Base-by-base conservation (phyloP, 2,797 vertebrate genomes). In the Malacoctenus gilli region DNA sequence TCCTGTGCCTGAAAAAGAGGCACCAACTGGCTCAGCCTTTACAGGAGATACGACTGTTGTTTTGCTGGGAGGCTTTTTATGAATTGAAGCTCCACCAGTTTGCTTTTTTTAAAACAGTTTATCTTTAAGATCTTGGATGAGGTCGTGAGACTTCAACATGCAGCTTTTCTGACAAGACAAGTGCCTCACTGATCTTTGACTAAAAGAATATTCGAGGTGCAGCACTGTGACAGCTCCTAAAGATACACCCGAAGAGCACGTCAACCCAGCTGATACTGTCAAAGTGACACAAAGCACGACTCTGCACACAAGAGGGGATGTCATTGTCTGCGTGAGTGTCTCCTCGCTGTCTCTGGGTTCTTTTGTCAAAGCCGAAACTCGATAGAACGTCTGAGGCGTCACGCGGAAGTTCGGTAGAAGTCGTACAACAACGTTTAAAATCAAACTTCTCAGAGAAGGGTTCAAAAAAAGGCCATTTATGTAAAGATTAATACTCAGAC, bases 361-460 rank as follows among this genome's bases (percentile, higher is more conserved):
- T 67, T n/a, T 72, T 72, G 77, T 84, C 59, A 39, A 16, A 48
- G 50, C 16, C 42, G 74, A 78, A 79, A 82, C 59, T 40, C 63
- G 68, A 80, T 60, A 8, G n/a, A 40, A 62, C 1, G 1, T 19
- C n/a, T 2, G 1, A 51, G 52, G 59, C 65, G 71, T 68, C 1
- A 34, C 1, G 6, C 15, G 57, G 47, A 69, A 59, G 36, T 35
- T 30, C 7, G 5, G 42, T 28, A 70, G 31, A 59, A 66, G 71
- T 28, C 35, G 32, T 55, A 48, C 10, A 48, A 18, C n/a, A 67
- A 47, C 13, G 25, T 28, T 28, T 28, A 28, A 28, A 9, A 6
- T 28, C 6, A 28, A 9, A 6, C 5, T 28, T 28, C 25, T 9
- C 25, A 5, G 25, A 9, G 25, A 28, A 2, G 25, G 25, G 25